Evolutionary conservation across 2,113 vertebrate species (phyloP), one percentile per base, ranked within the genome.

Genomic region (Arothron firmamentum): DNA sequence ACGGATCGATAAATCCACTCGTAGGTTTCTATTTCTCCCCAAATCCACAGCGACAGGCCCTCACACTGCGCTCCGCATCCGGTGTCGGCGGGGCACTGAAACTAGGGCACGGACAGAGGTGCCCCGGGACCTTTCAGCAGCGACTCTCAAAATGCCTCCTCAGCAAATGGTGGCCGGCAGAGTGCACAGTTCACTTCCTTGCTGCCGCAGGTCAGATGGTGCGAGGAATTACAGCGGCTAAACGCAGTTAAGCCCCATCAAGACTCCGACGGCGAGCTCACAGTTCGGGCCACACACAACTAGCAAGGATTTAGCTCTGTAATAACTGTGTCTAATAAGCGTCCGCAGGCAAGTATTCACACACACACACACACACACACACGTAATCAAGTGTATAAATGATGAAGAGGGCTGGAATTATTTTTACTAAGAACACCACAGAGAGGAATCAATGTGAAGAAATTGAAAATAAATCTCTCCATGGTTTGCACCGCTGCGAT

Each of bases 161-260:
- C 80, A 83, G 82, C 78, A 73, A 79, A 74, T 59, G 70, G 79
- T 80, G 79, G 78, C 74, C 72, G 74, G 67, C 68, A 51, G 53
- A 68, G 74, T 20, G 75, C 72, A 73, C 70, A 65, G 59, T 61
- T 70, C 56, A 41, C 78, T 77, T 74, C 76, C 80, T 67, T 58
- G 60, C 74, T 48, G 67, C 56, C 79, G 76, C 52, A 78, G 77
- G 78, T 85, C 85, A 80, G 77, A 79, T 77, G 80, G 82, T 79
- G 77, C 1, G 79, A 77, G 83, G 86, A 86, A 86, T 86, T 88
- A 86, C 77, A 83, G 77, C 82, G 57, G 82, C 77, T 82, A 80
- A 88, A 85, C 72, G 82, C 86, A 88, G 83, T 85, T 83, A 85
- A 82, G 77, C 73, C 79, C 79, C 58, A 74, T 85, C 77, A 83